Base-by-base conservation (phyloP, 2,888 invertebrate genomes). In the Eristalis pertinax region DNA sequence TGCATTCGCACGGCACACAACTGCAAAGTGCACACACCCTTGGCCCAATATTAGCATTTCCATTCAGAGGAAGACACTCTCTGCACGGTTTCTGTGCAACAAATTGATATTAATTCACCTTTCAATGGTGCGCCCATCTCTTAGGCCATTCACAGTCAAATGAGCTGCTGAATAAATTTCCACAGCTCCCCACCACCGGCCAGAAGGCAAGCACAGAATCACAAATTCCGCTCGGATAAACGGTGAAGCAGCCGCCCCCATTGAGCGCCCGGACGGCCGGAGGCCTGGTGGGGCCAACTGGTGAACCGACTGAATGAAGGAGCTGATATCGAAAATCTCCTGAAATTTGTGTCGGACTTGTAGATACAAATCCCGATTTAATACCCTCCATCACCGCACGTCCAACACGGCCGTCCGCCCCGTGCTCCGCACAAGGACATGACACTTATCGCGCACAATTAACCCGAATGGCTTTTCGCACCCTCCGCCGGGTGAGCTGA, bases 371-470 rank as follows among this genome's bases (percentile, higher is more conserved):
- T 88, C 88, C 88, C 84, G 77, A 84, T 88, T 84, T 88, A 88
- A 88, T 84, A 41, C 84, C 74, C 73, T 65, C 69, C 56, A 29
- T 29, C 26, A 19, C 58, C 35, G 58, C 26, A n/a, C 26, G 68
- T 43, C 50, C 24, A 22, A 22, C n/a, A 29, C 68, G 13, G 11
- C 29, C 41, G 7, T 32, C 50, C 75, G 72, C 32, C 10, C 32
- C 32, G 32, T 5, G 29, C 68, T 22, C 84, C 38, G 80, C 73
- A 76, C 88, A 81, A 88, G 88, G 80, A 88, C 88, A 88, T 74
- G 88, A 88, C 88, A 88, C 88, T 88, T 88, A 88, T 88, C 88
- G 84, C 80, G 88, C 88, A 81, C 88, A 88, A 88, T 88, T 88
- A 88, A 88, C 84, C 88, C 79, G 79, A 80, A 87, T 88, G 84